Conservation (phyloP, 2,888 invertebrate species). For the Hermaeophaga mercurialis region DNA sequence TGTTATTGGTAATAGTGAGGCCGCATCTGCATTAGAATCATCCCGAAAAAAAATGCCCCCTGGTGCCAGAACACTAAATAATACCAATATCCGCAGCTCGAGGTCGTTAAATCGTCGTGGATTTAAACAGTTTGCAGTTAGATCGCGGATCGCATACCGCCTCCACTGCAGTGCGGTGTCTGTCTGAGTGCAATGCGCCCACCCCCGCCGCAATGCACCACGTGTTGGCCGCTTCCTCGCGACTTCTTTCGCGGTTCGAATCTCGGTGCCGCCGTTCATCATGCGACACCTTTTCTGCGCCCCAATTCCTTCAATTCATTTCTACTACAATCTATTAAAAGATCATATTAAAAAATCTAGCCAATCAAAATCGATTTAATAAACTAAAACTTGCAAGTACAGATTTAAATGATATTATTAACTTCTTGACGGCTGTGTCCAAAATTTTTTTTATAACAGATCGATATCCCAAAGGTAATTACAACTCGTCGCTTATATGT, state of each 20-base stretch:
- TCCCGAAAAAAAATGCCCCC: constrained; percentile 3
- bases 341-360: too few species aligned
- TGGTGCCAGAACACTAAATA: constrained; percentile 41
- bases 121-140: constrained; percentile 41
- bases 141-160: constrained; percentile 39
- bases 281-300: too few species aligned
- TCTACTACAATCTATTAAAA: too few species aligned
- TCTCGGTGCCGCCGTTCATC: neutral
- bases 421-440: too few species aligned
- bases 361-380: too few species aligned
- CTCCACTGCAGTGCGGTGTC: constrained; percentile 41
- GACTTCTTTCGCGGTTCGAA: constrained; percentile 13
- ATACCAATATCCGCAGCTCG: constrained; percentile 45
- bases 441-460: too few species aligned
- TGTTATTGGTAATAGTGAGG: too few species aligned
- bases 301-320: too few species aligned
- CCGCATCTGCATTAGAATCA: constrained; percentile 8
- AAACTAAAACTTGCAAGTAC: too few species aligned
- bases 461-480: too few species aligned
- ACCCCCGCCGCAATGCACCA: constrained; percentile 58
- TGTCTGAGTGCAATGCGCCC: constrained; percentile 55
- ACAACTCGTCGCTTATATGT: too few species aligned
- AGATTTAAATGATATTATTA: too few species aligned
- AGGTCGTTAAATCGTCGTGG: constrained; percentile 39
- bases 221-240: constrained; percentile 33